Conservation (phyloP, 2,888 invertebrate genomes). For the Apotomis turbidana region DNA sequence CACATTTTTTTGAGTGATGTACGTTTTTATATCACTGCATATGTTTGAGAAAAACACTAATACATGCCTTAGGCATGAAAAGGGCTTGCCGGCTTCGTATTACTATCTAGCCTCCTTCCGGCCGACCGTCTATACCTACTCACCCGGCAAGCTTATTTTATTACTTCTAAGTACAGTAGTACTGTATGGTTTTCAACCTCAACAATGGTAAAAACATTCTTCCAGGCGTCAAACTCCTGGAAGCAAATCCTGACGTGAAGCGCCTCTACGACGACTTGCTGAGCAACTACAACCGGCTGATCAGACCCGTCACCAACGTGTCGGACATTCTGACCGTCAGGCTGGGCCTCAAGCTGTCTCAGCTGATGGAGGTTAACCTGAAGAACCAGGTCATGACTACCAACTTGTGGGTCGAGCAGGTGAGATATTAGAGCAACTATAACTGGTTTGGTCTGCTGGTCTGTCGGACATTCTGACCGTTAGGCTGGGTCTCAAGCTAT, state of each 20-base stretch:
- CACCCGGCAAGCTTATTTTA: no score
- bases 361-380: slow-evolving; percentile 95
- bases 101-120: no score
- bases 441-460: slow-evolving; percentile 97
- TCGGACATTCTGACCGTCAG: slow-evolving; percentile 96
- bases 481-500: slow-evolving; percentile 93
- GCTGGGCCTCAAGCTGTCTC: slow-evolving; percentile 94
- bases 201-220: not conserved
- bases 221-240: slow-evolving; percentile 79
- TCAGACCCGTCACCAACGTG: slow-evolving; percentile 96
- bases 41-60: no score
- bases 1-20: no score
- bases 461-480: slow-evolving; percentile 96
- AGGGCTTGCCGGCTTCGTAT: no score
- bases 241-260: slow-evolving; percentile 97
- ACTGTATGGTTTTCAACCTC: no score
- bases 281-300: slow-evolving; percentile 97
- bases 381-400: slow-evolving; percentile 98
- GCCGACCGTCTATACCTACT: no score
- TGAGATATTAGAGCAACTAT: slow-evolving; percentile 89
- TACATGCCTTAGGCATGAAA: no score
- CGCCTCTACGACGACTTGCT: slow-evolving; percentile 97
- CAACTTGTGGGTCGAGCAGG: slow-evolving; percentile 97
- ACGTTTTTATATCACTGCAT: no score
- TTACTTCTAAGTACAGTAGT: no score